Percentiles rank a stretch among this genome's conserved stretches.
phyloP scores from a whole-genome alignment of 2,113 vertebrate genomes.

The Dissostichus mawsoni region DNA sequence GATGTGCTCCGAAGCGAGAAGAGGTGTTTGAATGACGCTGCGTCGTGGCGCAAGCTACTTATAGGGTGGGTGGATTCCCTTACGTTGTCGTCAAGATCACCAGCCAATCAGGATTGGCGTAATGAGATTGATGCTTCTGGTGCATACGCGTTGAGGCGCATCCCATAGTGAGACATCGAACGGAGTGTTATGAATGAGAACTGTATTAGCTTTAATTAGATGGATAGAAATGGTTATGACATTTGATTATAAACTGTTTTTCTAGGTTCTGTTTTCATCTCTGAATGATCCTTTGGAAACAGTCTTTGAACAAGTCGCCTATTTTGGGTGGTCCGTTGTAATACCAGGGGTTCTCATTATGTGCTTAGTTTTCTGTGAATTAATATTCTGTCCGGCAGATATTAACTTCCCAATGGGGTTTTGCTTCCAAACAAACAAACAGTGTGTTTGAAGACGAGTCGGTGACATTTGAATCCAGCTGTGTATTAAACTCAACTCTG shows the following conservation, averaged over 20 bases:
- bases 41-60: too few species aligned
- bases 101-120: too few species aligned
- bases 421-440: not conserved
- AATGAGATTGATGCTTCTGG: too few species aligned
- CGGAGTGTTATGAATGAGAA: too few species aligned
- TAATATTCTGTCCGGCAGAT: not conserved
- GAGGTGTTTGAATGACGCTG: too few species aligned
- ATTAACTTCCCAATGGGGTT: not conserved
- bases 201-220: not conserved
- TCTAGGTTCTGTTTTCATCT: conserved; percentile 2
- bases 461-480: conserved; percentile 28
- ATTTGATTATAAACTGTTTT: not conserved
- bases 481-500: conserved; percentile 17
- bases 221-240: not conserved
- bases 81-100: too few species aligned
- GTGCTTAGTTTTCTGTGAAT: not conserved
- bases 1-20: too few species aligned
- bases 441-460: not conserved
- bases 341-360: not conserved
- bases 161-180: too few species aligned
- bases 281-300: not conserved
- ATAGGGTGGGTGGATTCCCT: too few species aligned
- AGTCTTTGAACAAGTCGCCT: not conserved
- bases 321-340: not conserved
- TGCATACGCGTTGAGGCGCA: too few species aligned